These are phyloP conservation scores for Perca schrenkii DNA, from an alignment of 2,113 vertebrate genomes.

Conservation along the genomic window DNA sequence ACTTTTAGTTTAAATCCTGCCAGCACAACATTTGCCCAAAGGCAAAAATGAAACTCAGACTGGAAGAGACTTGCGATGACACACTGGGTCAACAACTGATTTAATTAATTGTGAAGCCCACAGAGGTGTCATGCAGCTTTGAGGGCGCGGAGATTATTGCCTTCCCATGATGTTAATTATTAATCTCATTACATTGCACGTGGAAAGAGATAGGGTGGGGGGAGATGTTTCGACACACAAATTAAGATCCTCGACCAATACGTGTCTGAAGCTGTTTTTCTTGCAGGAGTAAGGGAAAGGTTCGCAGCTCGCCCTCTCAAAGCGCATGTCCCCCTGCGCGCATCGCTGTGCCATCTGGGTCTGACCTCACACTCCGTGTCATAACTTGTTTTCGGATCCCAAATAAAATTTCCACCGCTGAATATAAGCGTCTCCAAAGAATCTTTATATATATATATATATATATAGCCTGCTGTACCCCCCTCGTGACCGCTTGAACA, in stretches of 20 bases:
- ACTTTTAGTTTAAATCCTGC: constrained; percentile 43
- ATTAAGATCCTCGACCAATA: constrained; percentile 38
- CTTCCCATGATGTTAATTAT: constrained; percentile 70
- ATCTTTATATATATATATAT: neutral
- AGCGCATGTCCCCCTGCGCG: constrained; percentile 31
- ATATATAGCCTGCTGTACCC: neutral
- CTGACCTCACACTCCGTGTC: constrained; percentile 69
- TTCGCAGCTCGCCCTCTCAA: constrained; percentile 32
- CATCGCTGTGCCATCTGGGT: constrained; percentile 59
- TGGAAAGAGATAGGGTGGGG: constrained; percentile 7
- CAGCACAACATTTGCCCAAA: constrained; percentile 51
- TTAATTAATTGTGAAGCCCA: constrained; percentile 73
- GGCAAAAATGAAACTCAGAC: constrained; percentile 51
- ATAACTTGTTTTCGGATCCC: constrained; percentile 74
- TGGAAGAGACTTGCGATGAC: constrained; percentile 55
- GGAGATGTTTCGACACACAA: constrained; percentile 37
- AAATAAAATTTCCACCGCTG: constrained; percentile 44
- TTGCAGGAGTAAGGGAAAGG: constrained; percentile 11
- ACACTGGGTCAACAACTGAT: constrained; percentile 68
- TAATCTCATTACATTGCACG: constrained; percentile 64
- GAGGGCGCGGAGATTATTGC: constrained; percentile 66
- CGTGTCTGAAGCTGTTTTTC: constrained; percentile 45
- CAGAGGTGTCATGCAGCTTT: constrained; percentile 62
- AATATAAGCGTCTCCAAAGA: constrained; percentile 52
- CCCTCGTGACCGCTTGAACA: constrained; percentile 44